Conservation (phyloP, 2,888 invertebrate genomes). For the Folsomia manolachei region DNA sequence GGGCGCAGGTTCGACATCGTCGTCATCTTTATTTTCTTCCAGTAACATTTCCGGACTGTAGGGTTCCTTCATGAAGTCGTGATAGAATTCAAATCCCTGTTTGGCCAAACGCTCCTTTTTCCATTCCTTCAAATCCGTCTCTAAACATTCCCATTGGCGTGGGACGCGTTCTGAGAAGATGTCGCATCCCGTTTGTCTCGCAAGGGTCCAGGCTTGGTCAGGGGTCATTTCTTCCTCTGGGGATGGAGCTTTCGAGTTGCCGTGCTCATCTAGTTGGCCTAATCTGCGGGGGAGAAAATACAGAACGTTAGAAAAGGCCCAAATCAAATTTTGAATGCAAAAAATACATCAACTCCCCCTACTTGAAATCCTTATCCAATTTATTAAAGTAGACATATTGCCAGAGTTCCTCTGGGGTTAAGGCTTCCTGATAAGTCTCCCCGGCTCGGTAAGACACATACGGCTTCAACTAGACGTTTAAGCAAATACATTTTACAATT, state of each 20-base stretch:
- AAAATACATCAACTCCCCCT: slow-evolving; percentile 19
- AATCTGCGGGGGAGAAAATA: slow-evolving; percentile 54
- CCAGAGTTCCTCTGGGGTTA: slow-evolving; percentile 79
- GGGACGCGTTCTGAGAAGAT: slow-evolving; percentile 59
- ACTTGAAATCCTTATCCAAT: slow-evolving; percentile 65
- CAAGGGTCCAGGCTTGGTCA: slow-evolving; percentile 67
- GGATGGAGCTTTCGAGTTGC: slow-evolving; percentile 69
- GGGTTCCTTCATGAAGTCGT: background rate
- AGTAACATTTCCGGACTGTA: background rate
- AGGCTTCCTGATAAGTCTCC: slow-evolving; percentile 73
- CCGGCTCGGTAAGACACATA: slow-evolving; percentile 86
- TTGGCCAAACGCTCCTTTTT: background rate
- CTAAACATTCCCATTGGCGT: slow-evolving; percentile 45
- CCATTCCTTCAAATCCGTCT: slow-evolving; percentile 23
- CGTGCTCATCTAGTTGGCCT: slow-evolving; percentile 68
- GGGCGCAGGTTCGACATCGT: background rate
- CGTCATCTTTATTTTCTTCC: background rate
- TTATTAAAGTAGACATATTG: slow-evolving; percentile 75
- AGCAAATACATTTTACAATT: slow-evolving; percentile 12
- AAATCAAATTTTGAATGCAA: background rate
- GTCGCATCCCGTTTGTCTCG: slow-evolving; percentile 77
- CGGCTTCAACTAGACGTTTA: slow-evolving; percentile 69
- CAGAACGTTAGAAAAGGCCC: background rate
- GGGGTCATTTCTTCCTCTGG: slow-evolving; percentile 68
- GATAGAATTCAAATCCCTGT: background rate